Evolutionary conservation across 1,140 invertebrate genomes (phyloP).

Genomic region (Drosophila aff.): DNA sequence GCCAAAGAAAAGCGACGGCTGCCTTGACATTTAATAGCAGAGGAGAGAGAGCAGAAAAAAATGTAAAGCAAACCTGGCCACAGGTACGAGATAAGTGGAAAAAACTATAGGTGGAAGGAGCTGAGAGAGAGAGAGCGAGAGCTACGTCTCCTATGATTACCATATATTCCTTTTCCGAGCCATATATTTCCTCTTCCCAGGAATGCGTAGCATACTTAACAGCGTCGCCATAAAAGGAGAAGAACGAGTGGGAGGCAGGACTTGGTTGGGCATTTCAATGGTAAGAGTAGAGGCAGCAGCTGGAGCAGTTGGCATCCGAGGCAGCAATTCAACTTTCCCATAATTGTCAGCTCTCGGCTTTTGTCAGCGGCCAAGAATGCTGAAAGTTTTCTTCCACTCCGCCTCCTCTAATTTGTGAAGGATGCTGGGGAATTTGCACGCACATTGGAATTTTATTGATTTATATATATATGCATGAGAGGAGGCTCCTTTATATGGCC

Average conservation of each 20-base stretch:
- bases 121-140: background rate
- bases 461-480: constrained; percentile 26
- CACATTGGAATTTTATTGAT: constrained; percentile 79
- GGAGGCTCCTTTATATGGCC: constrained; percentile 3
- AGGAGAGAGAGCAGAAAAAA: constrained; percentile 17
- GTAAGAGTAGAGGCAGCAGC: background rate
- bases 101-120: constrained; percentile 3
- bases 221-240: constrained; percentile 44
- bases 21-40: constrained; percentile 70
- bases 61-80: constrained; percentile 45
- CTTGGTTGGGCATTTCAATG: constrained; percentile 31
- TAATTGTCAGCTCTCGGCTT: constrained; percentile 60
- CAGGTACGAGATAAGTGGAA: constrained; percentile 23
- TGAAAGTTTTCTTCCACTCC: background rate
- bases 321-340: constrained; percentile 47
- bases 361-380: constrained; percentile 60
- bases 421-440: constrained; percentile 46
- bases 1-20: constrained; percentile 40
- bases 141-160: constrained; percentile 18
- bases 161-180: constrained; percentile 32
- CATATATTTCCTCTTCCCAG: constrained; percentile 24
- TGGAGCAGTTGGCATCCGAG: constrained; percentile 29
- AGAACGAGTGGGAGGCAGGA: background rate
- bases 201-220: constrained; percentile 68
- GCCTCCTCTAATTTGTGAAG: constrained; percentile 16